phyloP scores from a whole-genome alignment of 2,797 vertebrate genomes.

The Sebastes diaconus region DNA sequence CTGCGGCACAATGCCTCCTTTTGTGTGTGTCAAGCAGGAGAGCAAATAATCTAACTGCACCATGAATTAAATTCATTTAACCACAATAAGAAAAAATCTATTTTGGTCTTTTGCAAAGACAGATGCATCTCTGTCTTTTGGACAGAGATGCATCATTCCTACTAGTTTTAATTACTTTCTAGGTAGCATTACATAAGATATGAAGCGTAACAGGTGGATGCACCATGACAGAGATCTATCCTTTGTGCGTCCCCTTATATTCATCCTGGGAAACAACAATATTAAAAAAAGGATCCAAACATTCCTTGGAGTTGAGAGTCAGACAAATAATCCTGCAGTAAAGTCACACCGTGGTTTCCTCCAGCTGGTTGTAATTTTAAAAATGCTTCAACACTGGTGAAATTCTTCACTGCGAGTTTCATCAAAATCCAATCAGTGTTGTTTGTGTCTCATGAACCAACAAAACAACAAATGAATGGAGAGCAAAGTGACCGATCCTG shows the following conservation, averaged over 20 bases:
- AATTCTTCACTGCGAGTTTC: neutral
- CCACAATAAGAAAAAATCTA: no score
- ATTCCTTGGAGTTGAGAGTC: neutral
- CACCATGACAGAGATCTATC: neutral
- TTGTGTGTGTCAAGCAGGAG: no score
- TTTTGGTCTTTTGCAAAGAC: no score
- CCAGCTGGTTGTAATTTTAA: neutral
- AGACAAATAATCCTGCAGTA: neutral
- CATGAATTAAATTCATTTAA: no score
- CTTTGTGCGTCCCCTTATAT: neutral
- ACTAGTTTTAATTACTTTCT: neutral
- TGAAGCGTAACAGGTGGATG: neutral
- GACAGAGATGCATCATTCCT: neutral
- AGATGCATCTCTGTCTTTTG: no score
- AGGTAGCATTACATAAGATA: no score
- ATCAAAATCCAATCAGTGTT: conserved; percentile 1
- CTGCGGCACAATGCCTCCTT: no score
- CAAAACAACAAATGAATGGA: neutral
- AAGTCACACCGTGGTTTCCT: neutral
- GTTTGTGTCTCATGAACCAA: neutral
- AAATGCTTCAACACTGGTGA: neutral
- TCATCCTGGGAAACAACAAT: neutral
- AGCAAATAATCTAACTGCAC: no score
- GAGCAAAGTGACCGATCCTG: neutral
- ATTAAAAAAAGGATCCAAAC: neutral